phyloP scores from a whole-genome alignment of 2,113 vertebrate species.

The Hipposideros armiger region DNA sequence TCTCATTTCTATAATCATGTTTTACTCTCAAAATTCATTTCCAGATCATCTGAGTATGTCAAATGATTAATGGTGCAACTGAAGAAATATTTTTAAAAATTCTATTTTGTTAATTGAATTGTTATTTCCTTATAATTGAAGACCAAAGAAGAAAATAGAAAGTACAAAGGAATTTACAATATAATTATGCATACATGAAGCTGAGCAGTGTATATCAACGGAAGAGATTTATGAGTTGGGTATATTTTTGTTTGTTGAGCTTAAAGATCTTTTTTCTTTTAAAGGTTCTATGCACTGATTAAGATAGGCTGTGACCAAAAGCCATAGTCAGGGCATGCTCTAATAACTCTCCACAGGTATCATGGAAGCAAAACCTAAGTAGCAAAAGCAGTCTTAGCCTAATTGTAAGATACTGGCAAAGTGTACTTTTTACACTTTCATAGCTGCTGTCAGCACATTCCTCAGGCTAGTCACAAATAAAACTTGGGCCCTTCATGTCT shows the following conservation, averaged over 20 bases:
- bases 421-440: neutral
- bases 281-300: neutral
- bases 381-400: neutral
- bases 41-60: neutral
- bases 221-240: neutral
- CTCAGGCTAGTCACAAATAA: neutral
- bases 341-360: neutral
- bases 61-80: slow-evolving; percentile 11
- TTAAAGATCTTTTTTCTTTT: neutral
- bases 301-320: neutral
- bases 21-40: slow-evolving; percentile 34
- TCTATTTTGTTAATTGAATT: slow-evolving; percentile 2
- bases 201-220: neutral
- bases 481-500: neutral
- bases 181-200: neutral
- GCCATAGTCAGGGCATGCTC: neutral
- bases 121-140: neutral
- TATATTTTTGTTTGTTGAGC: neutral
- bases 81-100: slow-evolving; percentile 26
- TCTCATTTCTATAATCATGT: slow-evolving; percentile 4
- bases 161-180: slow-evolving; percentile 18
- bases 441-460: neutral
- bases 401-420: neutral
- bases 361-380: neutral
- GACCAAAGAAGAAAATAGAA: slow-evolving; percentile 10